These are phyloP conservation scores for Allacma fusca DNA, from an alignment of 2,888 invertebrate genomes.

Conservation along the genomic window DNA sequence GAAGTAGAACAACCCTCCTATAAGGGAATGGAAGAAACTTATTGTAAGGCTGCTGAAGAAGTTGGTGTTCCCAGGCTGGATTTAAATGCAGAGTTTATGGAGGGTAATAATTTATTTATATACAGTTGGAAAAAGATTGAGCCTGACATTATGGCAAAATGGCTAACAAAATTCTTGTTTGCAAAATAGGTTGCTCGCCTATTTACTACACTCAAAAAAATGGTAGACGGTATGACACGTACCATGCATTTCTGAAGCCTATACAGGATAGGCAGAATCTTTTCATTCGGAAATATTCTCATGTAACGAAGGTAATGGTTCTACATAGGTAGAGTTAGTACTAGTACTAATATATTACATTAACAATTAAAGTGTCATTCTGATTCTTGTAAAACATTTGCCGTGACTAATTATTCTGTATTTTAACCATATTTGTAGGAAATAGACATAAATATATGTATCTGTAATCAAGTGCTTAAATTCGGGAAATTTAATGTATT, in stretches of 20 bases:
- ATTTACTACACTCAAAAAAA: slow-evolving; percentile 57
- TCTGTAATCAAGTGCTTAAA: too few relatives aligned
- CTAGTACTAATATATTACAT: too few relatives aligned
- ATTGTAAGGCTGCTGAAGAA: slow-evolving; percentile 53
- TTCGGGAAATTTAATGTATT: too few relatives aligned
- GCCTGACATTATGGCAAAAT: too few relatives aligned
- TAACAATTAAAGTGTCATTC: too few relatives aligned
- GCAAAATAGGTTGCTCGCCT: slow-evolving; percentile 56
- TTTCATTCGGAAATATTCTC: too few relatives aligned
- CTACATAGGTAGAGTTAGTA: too few relatives aligned
- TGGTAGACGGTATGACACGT: slow-evolving; percentile 56
- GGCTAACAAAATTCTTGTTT: background rate
- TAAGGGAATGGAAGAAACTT: slow-evolving; percentile 41
- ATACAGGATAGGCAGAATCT: slow-evolving; percentile 24
- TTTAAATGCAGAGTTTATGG: slow-evolving; percentile 49
- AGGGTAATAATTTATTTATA: slow-evolving; percentile 31
- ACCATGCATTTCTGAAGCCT: slow-evolving; percentile 56
- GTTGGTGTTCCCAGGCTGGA: slow-evolving; percentile 53
- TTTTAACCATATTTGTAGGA: too few relatives aligned
- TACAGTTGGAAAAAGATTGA: slow-evolving; percentile 39
- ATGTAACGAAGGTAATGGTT: too few relatives aligned
- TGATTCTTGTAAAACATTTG: too few relatives aligned
- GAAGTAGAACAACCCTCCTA: slow-evolving; percentile 9
- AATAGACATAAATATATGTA: too few relatives aligned
- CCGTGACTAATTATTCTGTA: too few relatives aligned